A percentile compares a stretch with the other conserved stretches of the same genome.
phyloP scores from a whole-genome alignment of 1,140 invertebrate species.

The Drosophila busckii region DNA sequence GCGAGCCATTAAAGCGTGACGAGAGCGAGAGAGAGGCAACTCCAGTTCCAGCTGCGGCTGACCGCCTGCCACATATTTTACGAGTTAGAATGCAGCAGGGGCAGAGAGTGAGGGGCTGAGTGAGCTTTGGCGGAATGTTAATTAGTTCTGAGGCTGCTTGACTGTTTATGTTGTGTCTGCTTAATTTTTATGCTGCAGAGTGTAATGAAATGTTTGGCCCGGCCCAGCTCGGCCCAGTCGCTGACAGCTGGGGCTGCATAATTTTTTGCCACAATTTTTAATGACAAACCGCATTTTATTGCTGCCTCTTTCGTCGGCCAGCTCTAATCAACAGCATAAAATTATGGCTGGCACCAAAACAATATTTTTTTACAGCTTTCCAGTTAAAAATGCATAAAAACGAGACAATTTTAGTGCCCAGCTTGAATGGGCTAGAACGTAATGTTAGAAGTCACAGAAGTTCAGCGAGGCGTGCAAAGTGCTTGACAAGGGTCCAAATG shows the following conservation, averaged over 20 bases:
- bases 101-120: no score
- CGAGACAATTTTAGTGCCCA: constrained; percentile 26
- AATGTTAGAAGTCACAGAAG: background rate
- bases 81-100: background rate
- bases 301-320: background rate
- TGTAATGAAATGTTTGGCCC: constrained; percentile 14
- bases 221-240: background rate
- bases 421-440: no score
- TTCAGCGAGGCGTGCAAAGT: constrained; percentile 2
- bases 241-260: constrained; percentile 1
- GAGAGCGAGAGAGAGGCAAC: constrained; percentile 14
- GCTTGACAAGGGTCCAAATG: no score
- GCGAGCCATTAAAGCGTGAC: constrained; percentile 35
- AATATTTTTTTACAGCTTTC: constrained; percentile 16
- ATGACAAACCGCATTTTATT: constrained; percentile 30
- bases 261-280: constrained; percentile 11
- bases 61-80: constrained; percentile 45
- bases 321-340: constrained; percentile 34
- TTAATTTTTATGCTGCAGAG: constrained; percentile 12
- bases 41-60: constrained; percentile 27
- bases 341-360: constrained; percentile 20
- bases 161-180: constrained; percentile 4
- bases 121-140: no score
- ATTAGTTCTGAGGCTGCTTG: constrained; percentile 24
- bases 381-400: constrained; percentile 30